Evolutionary conservation across 2,888 invertebrate species (phyloP).

Genomic region (Pyrochroa serraticornis): DNA sequence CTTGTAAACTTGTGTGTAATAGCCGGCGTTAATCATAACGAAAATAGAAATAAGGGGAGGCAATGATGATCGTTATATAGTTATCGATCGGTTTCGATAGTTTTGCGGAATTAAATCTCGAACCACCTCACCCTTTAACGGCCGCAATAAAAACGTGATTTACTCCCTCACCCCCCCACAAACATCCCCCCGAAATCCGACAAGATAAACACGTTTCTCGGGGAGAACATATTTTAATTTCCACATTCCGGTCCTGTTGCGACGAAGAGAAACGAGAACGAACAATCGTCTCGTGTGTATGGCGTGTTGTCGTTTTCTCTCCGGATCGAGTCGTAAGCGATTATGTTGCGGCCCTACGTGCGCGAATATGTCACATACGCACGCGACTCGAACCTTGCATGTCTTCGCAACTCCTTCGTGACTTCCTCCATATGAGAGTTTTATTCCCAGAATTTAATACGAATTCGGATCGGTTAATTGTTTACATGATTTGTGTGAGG

Average conservation of each 20-base stretch:
- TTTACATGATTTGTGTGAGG: conserved; percentile 46
- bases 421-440: conserved; percentile 48
- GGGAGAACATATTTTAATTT: no score
- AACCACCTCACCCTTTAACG: no score
- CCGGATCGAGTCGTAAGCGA: conserved; percentile 37
- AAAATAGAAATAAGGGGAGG: conserved; percentile 17
- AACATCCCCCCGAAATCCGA: no score
- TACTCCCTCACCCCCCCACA: no score
- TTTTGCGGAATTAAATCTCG: no score
- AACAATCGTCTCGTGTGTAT: background rate
- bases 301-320: background rate
- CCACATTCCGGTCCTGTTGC: no score
- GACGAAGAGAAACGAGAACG: no score
- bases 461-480: conserved; percentile 53
- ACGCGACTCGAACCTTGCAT: conserved; percentile 48
- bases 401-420: conserved; percentile 41
- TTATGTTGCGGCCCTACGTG: conserved; percentile 43
- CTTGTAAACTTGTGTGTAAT: conserved; percentile 26
- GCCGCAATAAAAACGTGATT: no score
- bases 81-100: conserved; percentile 10
- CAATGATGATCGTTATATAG: background rate
- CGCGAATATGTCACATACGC: conserved; percentile 53
- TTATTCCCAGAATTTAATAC: conserved; percentile 47
- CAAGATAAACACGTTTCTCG: no score
- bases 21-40: conserved; percentile 25